These are phyloP conservation scores for Listrodromus nycthemerus DNA, from an alignment of 2,888 invertebrate genomes.

Conservation along the genomic window DNA sequence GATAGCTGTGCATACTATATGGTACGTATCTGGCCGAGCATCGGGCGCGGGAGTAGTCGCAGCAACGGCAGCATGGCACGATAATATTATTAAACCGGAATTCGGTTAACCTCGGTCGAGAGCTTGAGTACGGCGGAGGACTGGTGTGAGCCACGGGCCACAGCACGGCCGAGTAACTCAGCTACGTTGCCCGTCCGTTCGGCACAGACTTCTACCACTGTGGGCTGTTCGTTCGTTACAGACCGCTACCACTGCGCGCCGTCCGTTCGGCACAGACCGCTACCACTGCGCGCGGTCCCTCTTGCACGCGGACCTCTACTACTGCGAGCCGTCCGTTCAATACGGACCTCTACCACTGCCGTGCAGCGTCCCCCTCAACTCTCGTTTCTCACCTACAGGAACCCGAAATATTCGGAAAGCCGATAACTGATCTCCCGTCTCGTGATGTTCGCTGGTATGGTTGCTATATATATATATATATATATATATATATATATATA, in stretches of 20 bases:
- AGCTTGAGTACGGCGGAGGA: constrained; percentile 44
- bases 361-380: background rate
- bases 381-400: constrained; percentile 18
- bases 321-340: constrained; percentile 30
- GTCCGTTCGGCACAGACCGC: constrained; percentile 34
- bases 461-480: constrained; percentile 21
- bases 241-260: constrained; percentile 33
- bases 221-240: constrained; percentile 28
- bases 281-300: constrained; percentile 10
- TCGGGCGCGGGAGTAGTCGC: constrained; percentile 2
- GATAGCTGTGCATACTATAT: constrained; percentile 41
- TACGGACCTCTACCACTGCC: constrained; percentile 12
- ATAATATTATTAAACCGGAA: constrained; percentile 68
- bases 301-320: background rate
- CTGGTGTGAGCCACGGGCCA: constrained; percentile 17
- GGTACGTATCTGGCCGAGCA: constrained; percentile 38
- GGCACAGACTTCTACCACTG: constrained; percentile 47
- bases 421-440: constrained; percentile 63
- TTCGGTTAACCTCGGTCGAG: constrained; percentile 69
- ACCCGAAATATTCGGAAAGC: constrained; percentile 59
- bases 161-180: constrained; percentile 31
- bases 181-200: constrained; percentile 44
- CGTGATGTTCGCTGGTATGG: constrained; percentile 12
- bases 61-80: constrained; percentile 51
- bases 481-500: background rate